Evolutionary conservation across 2,113 vertebrate species (phyloP).

Genomic region (Petromus typicus): DNA sequence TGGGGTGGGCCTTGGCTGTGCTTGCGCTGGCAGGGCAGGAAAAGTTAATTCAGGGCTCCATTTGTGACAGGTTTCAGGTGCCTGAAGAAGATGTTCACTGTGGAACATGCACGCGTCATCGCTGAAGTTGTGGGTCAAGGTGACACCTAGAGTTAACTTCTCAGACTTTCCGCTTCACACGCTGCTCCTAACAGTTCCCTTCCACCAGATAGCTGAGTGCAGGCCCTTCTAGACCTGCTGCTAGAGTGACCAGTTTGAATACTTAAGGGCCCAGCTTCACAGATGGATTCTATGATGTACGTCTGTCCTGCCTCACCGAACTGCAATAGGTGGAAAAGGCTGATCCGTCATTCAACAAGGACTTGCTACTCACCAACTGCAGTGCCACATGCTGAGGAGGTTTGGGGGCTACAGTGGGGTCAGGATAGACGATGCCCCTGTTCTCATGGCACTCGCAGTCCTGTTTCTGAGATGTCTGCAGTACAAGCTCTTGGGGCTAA

Average conservation of each 20-base stretch:
- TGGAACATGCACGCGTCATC: neutral
- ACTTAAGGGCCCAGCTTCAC: neutral
- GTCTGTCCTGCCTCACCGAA: neutral
- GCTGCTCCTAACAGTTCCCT: neutral
- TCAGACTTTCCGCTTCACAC: neutral
- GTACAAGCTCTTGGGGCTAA: neutral
- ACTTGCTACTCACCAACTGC: neutral
- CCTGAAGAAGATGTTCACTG: neutral
- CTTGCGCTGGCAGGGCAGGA: neutral
- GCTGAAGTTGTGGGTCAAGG: neutral
- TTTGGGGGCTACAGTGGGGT: neutral
- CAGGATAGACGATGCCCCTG: neutral
- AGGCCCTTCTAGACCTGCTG: neutral
- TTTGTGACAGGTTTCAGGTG: neutral
- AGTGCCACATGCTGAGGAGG: neutral
- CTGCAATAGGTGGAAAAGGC: neutral
- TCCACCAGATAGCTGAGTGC: neutral
- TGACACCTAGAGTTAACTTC: neutral
- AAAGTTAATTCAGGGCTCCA: neutral
- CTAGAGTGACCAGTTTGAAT: neutral
- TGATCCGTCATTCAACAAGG: neutral
- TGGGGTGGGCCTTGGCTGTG: accelerated
- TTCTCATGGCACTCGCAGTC: neutral
- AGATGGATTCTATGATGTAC: neutral
- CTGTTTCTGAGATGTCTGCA: neutral